Base-by-base conservation (phyloP, 2,888 invertebrate genomes). In the Mythimna impura region DNA sequence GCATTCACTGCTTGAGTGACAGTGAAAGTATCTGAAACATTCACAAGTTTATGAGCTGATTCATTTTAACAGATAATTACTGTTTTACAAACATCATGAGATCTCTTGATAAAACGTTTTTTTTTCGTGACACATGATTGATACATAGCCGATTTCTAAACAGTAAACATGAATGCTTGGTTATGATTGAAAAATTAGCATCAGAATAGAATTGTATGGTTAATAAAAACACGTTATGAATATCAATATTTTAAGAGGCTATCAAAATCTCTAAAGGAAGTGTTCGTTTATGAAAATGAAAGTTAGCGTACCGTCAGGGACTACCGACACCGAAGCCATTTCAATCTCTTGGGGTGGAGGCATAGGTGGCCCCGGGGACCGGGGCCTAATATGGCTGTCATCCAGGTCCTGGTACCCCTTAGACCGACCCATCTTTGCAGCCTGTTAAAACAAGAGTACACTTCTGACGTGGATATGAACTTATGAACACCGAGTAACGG, bases 1-100 rank as follows among this genome's bases (percentile, higher is more conserved):
- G 98, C 97, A 94, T 98, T 98, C 30, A 98, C 98, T 54, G 98
- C 98, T 94, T 98, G 98, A 66, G 98, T 97, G 9, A 98, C 98
- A 12, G 98, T 98, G 89, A 98, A 98, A 54, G 98, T 98, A 92
- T 98, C 98, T 98, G 93, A 73, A 95, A 95, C 80, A 73, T 81
- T 54, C 30, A 75, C 52, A 77, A 63, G 47, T 55, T 60, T 68
- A 69, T 54, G 57, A 36, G n/a, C 60, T 40, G 30, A 80, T 80
- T 50, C 12, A 62, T 67, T 65, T 50, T 4, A n/a, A 60, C 12
- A 55, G 17, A 52, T 73, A 79, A 68, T 80, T 66, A 52, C 62
- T 66, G 50, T 30, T 67, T 60, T 57, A 52, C 55, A 63, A 54
- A 55, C 17, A 55, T 79, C 22, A 62, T 50, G 22, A 83, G 80